Conservation (phyloP, 2,113 vertebrate genomes). For the Accipiter cooperii region DNA sequence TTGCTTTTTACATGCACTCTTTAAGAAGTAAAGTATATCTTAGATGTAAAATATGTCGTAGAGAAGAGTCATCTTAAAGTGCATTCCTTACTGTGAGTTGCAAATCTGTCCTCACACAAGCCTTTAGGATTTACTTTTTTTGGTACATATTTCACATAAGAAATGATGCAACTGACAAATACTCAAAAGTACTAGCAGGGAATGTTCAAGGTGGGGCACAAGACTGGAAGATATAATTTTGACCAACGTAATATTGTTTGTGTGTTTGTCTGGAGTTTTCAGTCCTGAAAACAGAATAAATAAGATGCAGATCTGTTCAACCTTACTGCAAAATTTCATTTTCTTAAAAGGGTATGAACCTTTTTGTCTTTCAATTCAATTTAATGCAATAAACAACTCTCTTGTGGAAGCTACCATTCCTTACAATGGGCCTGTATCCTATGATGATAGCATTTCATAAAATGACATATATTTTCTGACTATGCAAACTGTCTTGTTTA, state of each 20-base stretch:
- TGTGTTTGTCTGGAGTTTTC: not conserved
- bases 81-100: not conserved
- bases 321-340: not conserved
- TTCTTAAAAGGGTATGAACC: not conserved
- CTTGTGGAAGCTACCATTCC: not conserved
- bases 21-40: not conserved
- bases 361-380: not conserved
- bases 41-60: not conserved
- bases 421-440: not conserved
- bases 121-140: not conserved
- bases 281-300: not conserved
- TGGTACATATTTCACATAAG: not conserved
- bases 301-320: not conserved
- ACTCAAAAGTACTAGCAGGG: not conserved
- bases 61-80: not conserved
- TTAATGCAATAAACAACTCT: not conserved
- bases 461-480: not conserved
- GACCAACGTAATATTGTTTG: not conserved
- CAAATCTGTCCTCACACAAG: not conserved
- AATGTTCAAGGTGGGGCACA: not conserved
- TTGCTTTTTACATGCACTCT: accelerated
- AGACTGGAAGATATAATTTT: not conserved
- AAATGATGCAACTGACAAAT: not conserved
- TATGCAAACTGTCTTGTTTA: not conserved
- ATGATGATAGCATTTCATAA: not conserved